Evolutionary conservation across 2,113 vertebrate genomes (phyloP), one percentile per base, ranked within the genome.

Genomic region (Sorex fumeus): DNA sequence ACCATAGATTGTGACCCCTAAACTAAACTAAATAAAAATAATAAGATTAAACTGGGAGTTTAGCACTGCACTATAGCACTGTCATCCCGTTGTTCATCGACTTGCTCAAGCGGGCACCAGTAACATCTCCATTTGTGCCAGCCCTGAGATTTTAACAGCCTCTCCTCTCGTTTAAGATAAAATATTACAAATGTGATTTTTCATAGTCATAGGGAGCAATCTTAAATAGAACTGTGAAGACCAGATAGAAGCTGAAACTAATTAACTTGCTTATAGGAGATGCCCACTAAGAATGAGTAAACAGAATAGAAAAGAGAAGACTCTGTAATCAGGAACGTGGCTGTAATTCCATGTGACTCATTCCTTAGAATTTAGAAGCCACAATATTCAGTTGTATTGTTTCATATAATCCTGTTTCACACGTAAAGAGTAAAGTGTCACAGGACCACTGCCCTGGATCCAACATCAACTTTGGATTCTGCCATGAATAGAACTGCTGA

Each of bases 171-270:
- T n/a, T n/a, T 40, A 40, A 40, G 40, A 40, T 40, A 67, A 70
- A 60, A 70, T 66, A 77, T 87, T 83, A 78, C 60, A 92, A 92
- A 67, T 70, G 25, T 57, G 47, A 67, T 82, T 87, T 21, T 93
- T 76, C 50, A 27, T 71, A 66, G 57, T 83, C 25, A 16, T 10
- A 28, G n/a, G 23, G n/a, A 89, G 0, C n/a, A 85, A 30, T 16
- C 32, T 84, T 91, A 60, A 91, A 36, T 82, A 34, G 50, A 36
- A 8, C 28, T 47, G 81, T 43, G 32, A 75, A 88, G 85, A 18
- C 36, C 43, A 84, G 50, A 9, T 13, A 82, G 50, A 89, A 50
- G 67, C 30, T 67, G 34, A 90, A 82, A 60, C 69, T 82, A 66
- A 78, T 40, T 78, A 84, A 43, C 25, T 79, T 93, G n/a, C 74